Percentiles rank a stretch among this genome's conserved stretches.
Conservation (phyloP, 2,888 invertebrate genomes). For the Apamea sordens region DNA sequence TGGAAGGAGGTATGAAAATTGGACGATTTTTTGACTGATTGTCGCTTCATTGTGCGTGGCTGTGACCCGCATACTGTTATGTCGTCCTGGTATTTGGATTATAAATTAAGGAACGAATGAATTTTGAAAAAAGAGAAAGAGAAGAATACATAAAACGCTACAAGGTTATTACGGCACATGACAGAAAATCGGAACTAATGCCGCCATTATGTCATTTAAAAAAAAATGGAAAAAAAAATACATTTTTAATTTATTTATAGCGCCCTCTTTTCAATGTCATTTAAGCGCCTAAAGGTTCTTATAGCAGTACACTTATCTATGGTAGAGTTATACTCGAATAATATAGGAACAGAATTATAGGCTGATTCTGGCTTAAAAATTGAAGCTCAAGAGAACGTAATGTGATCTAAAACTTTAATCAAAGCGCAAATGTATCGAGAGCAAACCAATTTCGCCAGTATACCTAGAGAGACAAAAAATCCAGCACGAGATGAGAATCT, state of each 20-base stretch:
- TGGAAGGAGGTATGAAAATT: conserved; percentile 50
- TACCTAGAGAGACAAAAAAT: conserved; percentile 16
- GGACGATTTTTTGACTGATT: conserved; percentile 50
- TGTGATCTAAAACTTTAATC: conserved; percentile 27
- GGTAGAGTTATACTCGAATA: background rate
- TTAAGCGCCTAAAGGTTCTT: background rate
- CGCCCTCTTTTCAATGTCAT: no score
- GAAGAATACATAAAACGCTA: background rate
- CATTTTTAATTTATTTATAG: no score
- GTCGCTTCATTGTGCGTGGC: conserved; percentile 25
- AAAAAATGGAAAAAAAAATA: background rate
- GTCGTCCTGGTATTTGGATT: conserved; percentile 31
- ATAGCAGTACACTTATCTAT: background rate
- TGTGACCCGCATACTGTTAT: conserved; percentile 27
- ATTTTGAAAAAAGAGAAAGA: background rate
- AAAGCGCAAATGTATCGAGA: conserved; percentile 22
- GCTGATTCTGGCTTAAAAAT: background rate
- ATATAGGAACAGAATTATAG: background rate
- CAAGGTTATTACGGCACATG: background rate
- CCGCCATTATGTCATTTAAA: background rate
- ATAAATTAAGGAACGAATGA: background rate
- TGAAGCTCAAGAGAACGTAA: background rate
- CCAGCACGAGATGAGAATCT: conserved; percentile 14
- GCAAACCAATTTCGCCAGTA: conserved; percentile 31
- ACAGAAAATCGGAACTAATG: background rate